phyloP scores from a whole-genome alignment of 1,140 invertebrate genomes.

The Ostrea denselamellosa region DNA sequence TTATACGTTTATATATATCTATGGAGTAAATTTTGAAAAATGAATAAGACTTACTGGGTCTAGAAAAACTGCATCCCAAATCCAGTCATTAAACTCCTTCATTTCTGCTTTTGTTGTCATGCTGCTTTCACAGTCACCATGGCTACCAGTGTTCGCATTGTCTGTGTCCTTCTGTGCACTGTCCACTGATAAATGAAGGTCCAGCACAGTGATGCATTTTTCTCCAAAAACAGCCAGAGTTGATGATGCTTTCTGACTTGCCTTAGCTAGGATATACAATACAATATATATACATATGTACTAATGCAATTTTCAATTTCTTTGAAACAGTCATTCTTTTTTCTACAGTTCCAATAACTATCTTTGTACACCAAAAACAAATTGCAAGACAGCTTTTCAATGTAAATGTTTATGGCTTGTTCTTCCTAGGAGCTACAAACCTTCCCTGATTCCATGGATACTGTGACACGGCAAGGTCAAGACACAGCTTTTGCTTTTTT shows the following conservation, averaged over 20 bases:
- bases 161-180: neutral
- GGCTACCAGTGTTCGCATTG: neutral
- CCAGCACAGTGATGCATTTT: neutral
- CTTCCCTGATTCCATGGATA: constrained; percentile 64
- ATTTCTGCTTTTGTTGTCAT: constrained; percentile 40
- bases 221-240: constrained; percentile 16
- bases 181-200: neutral
- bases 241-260: neutral
- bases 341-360: neutral
- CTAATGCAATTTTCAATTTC: neutral
- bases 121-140: neutral
- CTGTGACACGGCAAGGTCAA: constrained; percentile 52
- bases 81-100: constrained; percentile 60
- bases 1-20: neutral
- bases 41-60: constrained; percentile 39
- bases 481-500: constrained; percentile 26
- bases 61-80: constrained; percentile 64
- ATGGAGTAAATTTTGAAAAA: neutral
- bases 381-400: too few species aligned
- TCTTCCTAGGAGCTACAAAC: constrained; percentile 42
- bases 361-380: neutral
- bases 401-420: too few species aligned
- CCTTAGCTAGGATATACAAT: neutral
- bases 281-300: neutral
- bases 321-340: too few species aligned